phyloP scores from a whole-genome alignment of 2,888 invertebrate genomes.

The Noctua pronuba region DNA sequence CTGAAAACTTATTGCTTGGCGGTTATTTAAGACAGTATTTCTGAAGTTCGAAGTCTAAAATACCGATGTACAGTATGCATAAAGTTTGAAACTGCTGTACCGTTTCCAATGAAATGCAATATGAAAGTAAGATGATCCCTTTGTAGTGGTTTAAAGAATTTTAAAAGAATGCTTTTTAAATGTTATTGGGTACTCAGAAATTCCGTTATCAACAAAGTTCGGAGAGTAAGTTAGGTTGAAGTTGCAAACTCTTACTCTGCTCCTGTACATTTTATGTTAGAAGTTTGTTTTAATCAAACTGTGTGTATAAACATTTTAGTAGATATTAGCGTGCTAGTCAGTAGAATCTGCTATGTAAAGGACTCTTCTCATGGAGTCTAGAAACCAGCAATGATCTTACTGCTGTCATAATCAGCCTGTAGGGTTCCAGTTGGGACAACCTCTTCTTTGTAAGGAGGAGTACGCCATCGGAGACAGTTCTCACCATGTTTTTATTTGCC shows the following conservation, averaged over 20 bases:
- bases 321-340: no score
- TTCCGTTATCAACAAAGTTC: neutral
- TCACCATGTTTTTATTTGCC: neutral
- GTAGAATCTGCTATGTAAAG: neutral
- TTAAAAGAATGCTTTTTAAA: conserved; percentile 11
- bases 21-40: no score
- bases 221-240: neutral
- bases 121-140: conserved; percentile 13
- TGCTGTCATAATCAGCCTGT: neutral
- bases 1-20: conserved; percentile 16
- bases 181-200: conserved; percentile 3
- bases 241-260: neutral
- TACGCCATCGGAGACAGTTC: neutral
- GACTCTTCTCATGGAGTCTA: neutral
- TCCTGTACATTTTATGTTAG: neutral
- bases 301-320: neutral
- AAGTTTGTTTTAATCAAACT: neutral
- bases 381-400: neutral
- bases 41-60: no score
- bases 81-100: no score
- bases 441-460: neutral
- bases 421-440: neutral
- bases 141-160: conserved; percentile 18
- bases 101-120: conserved; percentile 14
- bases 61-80: no score